Evolutionary conservation across 2,888 invertebrate species (phyloP).

Genomic region (Terebella lapidaria): DNA sequence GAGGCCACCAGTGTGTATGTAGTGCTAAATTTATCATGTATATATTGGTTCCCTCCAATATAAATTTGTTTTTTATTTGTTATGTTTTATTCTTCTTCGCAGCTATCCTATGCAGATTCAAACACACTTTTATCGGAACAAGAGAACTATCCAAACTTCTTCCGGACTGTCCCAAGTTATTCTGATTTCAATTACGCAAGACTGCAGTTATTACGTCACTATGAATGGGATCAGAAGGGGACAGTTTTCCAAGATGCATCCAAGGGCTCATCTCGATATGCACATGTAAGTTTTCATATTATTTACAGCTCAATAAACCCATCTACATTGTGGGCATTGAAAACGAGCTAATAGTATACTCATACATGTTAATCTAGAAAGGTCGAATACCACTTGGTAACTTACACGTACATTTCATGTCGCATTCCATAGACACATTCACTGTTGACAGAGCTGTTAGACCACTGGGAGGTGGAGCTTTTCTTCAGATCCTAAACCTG

Average conservation of each 20-base stretch:
- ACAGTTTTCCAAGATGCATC: slow-evolving; percentile 69
- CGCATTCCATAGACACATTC: slow-evolving; percentile 79
- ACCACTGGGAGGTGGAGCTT: slow-evolving; percentile 79
- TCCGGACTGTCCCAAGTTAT: slow-evolving; percentile 92
- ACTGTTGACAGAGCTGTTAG: slow-evolving; percentile 79
- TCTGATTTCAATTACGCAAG: slow-evolving; percentile 92
- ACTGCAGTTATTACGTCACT: slow-evolving; percentile 77
- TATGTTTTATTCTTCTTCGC: slow-evolving; percentile 46
- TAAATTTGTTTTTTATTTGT: no score
- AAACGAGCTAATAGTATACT: no score
- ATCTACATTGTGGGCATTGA: no score
- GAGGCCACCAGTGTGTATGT: no score
- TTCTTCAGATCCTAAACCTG: slow-evolving; percentile 66
- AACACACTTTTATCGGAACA: slow-evolving; percentile 82
- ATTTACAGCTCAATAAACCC: no score
- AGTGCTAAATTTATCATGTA: no score
- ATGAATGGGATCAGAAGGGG: slow-evolving; percentile 96
- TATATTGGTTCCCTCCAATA: no score
- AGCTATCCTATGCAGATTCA: slow-evolving; percentile 94
- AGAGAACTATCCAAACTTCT: slow-evolving; percentile 81
- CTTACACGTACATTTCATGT: no score
- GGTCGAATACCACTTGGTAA: no score
- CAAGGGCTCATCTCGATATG: slow-evolving; percentile 36
- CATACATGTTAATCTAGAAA: no score
- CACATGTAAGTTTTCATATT: slow-evolving; percentile 35